These are phyloP conservation scores for Shinisaurus crocodilurus DNA, from an alignment of 2,113 vertebrate species.

Conservation along the genomic window DNA sequence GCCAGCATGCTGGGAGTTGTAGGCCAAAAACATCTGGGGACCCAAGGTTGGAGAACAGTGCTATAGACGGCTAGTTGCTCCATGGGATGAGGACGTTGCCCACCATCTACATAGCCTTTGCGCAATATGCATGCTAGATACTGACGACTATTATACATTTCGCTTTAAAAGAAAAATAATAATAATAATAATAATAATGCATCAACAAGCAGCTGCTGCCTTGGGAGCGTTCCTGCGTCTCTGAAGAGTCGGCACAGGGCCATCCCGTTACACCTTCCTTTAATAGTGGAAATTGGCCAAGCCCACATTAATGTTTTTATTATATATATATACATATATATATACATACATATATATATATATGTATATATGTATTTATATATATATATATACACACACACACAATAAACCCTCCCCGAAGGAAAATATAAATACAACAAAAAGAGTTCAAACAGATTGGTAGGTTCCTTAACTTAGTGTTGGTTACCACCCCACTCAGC, in stretches of 20 bases:
- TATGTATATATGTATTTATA: constrained; percentile 51
- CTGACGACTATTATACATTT: neutral
- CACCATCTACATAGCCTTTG: neutral
- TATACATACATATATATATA: constrained; percentile 61
- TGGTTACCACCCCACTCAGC: neutral
- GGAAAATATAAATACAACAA: constrained; percentile 58
- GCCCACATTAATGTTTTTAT: constrained; percentile 49
- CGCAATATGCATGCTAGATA: neutral
- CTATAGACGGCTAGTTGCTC: rapidly evolving
- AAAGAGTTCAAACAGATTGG: constrained; percentile 53
- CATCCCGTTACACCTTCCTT: constrained; percentile 67
- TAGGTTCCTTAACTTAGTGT: constrained; percentile 70
- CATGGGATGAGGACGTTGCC: neutral
- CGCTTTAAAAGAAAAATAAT: neutral
- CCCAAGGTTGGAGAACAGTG: no score
- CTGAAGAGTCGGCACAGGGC: neutral
- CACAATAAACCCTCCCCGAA: neutral
- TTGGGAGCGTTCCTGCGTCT: rapidly evolving
- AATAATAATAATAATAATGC: neutral
- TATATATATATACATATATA: constrained; percentile 53
- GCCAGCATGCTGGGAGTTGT: no score
- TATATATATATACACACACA: constrained; percentile 51
- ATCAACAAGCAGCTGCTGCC: neutral
- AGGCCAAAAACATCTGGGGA: no score
- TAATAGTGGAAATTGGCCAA: constrained; percentile 65